Percentiles rank a stretch among this genome's conserved stretches.
These are phyloP conservation scores for Megaptera novaeangliae DNA, from an alignment of 2,113 vertebrate species.

Conservation along the genomic window DNA sequence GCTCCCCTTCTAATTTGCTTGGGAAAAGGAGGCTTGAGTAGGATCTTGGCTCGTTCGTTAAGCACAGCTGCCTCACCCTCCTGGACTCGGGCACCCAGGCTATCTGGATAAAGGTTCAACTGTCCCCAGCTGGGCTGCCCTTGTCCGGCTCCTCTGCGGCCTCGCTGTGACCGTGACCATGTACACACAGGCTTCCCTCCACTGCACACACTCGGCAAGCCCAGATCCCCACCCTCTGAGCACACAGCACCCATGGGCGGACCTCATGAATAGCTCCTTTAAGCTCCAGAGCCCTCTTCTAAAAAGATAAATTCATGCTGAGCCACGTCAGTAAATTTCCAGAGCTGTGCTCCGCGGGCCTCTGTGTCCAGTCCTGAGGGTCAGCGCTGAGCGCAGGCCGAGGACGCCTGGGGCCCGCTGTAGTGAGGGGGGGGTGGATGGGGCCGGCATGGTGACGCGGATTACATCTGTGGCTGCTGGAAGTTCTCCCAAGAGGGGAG, in stretches of 20 bases:
- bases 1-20: not conserved
- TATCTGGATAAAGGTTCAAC: not conserved
- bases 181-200: not conserved
- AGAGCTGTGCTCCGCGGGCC: not conserved
- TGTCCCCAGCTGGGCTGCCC: not conserved
- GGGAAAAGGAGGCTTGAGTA: not conserved
- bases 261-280: slow-evolving; percentile 40
- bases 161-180: not conserved
- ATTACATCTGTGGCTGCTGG: rapidly evolving
- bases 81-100: not conserved
- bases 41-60: rapidly evolving
- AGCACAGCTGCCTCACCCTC: not conserved
- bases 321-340: slow-evolving; percentile 33
- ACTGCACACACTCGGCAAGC: rapidly evolving
- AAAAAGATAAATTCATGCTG: not conserved
- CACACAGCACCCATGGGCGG: not conserved
- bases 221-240: not conserved
- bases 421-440: rapidly evolving
- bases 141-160: rapidly evolving
- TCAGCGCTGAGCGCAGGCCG: not conserved
- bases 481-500: not conserved
- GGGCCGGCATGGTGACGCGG: not conserved
- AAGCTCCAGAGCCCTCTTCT: not conserved
- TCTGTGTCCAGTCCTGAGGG: not conserved
- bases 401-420: not conserved